Evolutionary conservation across 2,113 vertebrate species (phyloP), one percentile per base, ranked within the genome.

Genomic region (Sylvietta virens): DNA sequence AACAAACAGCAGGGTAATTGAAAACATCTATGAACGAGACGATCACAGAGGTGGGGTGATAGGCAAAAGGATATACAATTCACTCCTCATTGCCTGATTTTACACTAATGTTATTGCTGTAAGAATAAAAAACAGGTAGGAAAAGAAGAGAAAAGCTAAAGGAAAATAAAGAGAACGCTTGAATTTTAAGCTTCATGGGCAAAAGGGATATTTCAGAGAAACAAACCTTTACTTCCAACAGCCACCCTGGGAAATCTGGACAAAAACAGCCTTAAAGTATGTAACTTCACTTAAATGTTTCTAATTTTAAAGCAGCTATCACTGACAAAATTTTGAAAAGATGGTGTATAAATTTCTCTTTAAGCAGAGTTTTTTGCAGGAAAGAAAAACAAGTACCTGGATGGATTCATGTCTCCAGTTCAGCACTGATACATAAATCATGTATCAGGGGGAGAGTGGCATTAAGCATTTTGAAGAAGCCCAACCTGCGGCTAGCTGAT

Each of bases 1-100:
- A 97, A 97, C 92, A 97, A 96, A 97, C 96, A 95, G 56, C 89
- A 93, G 67, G 79, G 89, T 97, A 98, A 98, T 97, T 98, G 93
- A 95, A 97, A 95, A 95, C 81, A 96, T 74, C 90, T 94, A 96
- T 96, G 95, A 95, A 94, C 70, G 94, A 90, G 73, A 69, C 56
- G 81, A 89, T 97, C 88, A 88, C 47, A 66, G 78, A 94, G 76
- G 35, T 61, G 47, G 71, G 61, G 77, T 72, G 77, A 74, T 88
- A 92, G 35, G 82, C 65, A 94, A 79, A 91, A 73, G 51, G 56
- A 94, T 95, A 74, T 51, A 76, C 16, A 84, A 56, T 66, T 73
- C 71, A 81, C 51, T 92, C 47, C 58, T 82, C 42, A 39, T 44
- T 62, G 81, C 53, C 37, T 33, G 15, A 71, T 94, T 96, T 92